Conservation (phyloP, 2,888 invertebrate species). For the Poecilobothrus nobilitatus region DNA sequence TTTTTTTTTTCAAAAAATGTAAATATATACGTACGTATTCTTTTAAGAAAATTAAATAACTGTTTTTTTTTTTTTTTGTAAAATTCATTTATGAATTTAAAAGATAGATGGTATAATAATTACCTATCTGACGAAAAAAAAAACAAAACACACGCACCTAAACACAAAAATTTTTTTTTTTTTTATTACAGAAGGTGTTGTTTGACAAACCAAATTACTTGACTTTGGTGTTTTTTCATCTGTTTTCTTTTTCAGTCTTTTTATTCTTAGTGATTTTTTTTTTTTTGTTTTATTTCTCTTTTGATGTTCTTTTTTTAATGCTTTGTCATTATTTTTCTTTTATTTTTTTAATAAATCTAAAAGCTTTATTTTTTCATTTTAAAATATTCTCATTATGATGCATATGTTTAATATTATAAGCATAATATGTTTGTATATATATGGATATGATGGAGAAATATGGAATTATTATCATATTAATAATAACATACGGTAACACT, state of each 20-base stretch:
- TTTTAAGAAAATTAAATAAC: too few species aligned
- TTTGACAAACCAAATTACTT: constrained; percentile 6
- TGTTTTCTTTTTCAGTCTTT: background rate
- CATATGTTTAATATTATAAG: background rate
- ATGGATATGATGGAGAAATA: background rate
- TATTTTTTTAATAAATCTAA: background rate
- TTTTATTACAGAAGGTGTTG: background rate
- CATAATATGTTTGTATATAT: background rate
- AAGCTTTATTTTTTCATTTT: background rate
- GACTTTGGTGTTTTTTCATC: background rate
- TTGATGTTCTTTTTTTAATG: background rate
- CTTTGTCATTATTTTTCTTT: background rate
- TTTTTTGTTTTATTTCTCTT: background rate
- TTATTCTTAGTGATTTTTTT: background rate
- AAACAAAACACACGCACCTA: background rate
- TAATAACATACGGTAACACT: background rate
- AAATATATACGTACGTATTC: too few species aligned
- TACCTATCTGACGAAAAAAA: background rate
- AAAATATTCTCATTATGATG: background rate
- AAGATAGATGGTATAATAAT: too few species aligned
- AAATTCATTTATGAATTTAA: too few species aligned
- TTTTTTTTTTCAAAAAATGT: too few species aligned
- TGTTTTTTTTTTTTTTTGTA: too few species aligned
- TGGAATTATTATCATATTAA: background rate
- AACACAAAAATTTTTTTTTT: too few species aligned